Base-by-base conservation (phyloP, 2,113 vertebrate species). In the Oryzias curvinotus region DNA sequence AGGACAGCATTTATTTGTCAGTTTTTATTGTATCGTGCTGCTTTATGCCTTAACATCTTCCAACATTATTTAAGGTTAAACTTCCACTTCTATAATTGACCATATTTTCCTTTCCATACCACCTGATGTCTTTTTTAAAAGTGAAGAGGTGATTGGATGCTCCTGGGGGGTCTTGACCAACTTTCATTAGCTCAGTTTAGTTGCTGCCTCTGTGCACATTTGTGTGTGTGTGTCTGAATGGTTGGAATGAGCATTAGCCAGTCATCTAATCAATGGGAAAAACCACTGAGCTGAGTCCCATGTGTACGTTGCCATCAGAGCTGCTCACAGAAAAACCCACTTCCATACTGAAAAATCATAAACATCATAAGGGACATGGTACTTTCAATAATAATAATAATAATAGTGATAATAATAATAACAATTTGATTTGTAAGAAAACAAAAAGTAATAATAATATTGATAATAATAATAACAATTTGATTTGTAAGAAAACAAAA, bases 261-360 rank as follows among this genome's bases (percentile, higher is more conserved):
- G 87, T 91, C 91, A 92, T 94, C 92, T 94, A 97, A 97, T 97
- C 96, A 96, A 96, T 96, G 92, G 90, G 93, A 94, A 97, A 89
- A 96, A 96, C 93, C 94, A 96, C 93, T 95, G 94, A 95, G 94
- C 93, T 92, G 90, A 91, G 91, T 59, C 25, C 93, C 91, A 92
- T 93, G 77, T 81, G 88, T 68, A 73, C 70, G 73, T 88, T 85
- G 85, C 85, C 62, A 68, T 77, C 71, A 82, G 30, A 4, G 25
- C 82, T 88, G 86, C 84, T 88, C 68, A 80, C 82, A 87, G 58
- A 46, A 26, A 73, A 76, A 72, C 64, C 21, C 21, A 30, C 43
- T 2, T 14, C 12, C 26, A 71, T 57, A 65, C 54, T 41, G 13
- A 66, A 51, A 71, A 61, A 48, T 63, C 56, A 65, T 50, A 68